Percentiles rank a stretch among this genome's conserved stretches.
These are phyloP conservation scores for Canis aureus DNA, from an alignment of 2,113 vertebrate genomes.

Conservation along the genomic window DNA sequence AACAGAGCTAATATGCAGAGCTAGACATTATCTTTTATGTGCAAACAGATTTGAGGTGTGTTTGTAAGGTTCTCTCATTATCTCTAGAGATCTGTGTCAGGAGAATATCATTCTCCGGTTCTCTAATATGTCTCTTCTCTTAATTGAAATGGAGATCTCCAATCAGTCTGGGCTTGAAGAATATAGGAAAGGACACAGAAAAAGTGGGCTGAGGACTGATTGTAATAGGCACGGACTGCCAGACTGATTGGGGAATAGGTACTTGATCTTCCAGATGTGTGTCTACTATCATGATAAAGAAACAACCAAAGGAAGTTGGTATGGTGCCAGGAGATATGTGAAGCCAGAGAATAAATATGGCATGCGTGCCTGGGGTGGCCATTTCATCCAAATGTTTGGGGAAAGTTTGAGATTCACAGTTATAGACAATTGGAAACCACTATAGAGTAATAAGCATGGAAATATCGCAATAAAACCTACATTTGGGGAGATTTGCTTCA, in stretches of 20 bases:
- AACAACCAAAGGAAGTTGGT: background rate
- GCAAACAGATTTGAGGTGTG: constrained; percentile 36
- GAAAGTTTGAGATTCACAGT: background rate
- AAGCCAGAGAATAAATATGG: background rate
- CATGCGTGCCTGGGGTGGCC: background rate
- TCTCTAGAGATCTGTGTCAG: constrained; percentile 1
- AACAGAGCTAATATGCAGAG: constrained; percentile 61
- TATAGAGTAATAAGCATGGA: background rate
- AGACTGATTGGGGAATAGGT: background rate
- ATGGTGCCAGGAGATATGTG: background rate
- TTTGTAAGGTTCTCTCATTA: background rate
- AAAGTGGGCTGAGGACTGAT: background rate
- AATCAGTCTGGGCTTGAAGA: background rate
- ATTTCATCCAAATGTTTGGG: background rate
- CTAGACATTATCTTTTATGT: constrained; percentile 7
- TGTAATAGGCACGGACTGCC: background rate
- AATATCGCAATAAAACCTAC: background rate
- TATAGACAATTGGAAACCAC: background rate
- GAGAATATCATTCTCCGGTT: background rate
- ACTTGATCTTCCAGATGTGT: background rate
- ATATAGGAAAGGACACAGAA: background rate
- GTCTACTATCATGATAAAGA: background rate
- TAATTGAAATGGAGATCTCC: constrained; percentile 36
- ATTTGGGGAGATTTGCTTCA: background rate
- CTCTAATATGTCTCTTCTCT: background rate